A percentile compares a stretch with the other conserved stretches of the same genome.
Evolutionary conservation across 2,113 vertebrate genomes (phyloP).

Genomic region (Zonotrichia leucophrys): DNA sequence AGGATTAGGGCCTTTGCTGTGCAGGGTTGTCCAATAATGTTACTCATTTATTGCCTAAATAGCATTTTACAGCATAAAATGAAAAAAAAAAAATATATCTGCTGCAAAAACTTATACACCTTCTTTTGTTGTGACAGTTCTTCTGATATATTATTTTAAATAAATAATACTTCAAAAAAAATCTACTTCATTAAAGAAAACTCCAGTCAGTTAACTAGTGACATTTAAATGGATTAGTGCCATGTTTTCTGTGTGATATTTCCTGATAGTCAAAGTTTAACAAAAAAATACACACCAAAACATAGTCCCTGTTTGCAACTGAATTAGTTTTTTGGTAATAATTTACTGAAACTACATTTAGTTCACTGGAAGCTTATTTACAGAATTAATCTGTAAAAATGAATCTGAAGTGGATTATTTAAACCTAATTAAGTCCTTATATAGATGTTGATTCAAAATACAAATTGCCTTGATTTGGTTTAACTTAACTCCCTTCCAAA

Average conservation of each 20-base stretch:
- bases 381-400: conserved; percentile 46
- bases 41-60: neutral
- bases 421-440: conserved; percentile 40
- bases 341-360: conserved; percentile 9
- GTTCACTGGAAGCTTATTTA: conserved; percentile 16
- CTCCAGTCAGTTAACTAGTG: neutral
- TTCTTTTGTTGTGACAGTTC: neutral
- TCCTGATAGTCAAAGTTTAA: neutral
- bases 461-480: conserved; percentile 52
- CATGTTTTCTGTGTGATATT: neutral
- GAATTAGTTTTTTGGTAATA: neutral
- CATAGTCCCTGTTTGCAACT: neutral
- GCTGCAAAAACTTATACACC: neutral
- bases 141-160: neutral
- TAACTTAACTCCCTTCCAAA: conserved; percentile 44
- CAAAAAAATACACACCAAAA: neutral
- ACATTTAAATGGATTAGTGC: neutral
- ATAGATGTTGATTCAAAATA: conserved; percentile 28
- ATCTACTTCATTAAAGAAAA: neutral
- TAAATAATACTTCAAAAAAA: neutral
- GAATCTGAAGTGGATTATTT: conserved; percentile 41
- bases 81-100: neutral
- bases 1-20: neutral
- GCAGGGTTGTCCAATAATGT: neutral
- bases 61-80: neutral